Base-by-base conservation (phyloP, 2,113 vertebrate species). In the Ailuropoda melanoleuca region DNA sequence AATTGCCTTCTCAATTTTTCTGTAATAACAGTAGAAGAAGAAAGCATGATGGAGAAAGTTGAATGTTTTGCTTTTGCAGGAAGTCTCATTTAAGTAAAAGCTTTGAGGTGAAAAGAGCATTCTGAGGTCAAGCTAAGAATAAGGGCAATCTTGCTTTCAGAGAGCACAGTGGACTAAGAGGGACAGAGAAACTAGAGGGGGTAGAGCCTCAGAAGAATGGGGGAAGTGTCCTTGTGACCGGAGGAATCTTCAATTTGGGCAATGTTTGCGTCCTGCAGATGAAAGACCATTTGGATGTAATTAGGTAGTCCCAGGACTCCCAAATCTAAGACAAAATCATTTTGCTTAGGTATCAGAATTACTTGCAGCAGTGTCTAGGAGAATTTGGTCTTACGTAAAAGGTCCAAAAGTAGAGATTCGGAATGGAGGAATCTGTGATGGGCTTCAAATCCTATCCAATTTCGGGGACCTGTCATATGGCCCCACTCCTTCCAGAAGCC, bases 271-370 rank as follows among this genome's bases (percentile, higher is more conserved):
- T 29, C 50, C 9, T 77, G 39, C 66, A 31, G 11, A 15, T 70
- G 24, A 92, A 89, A 82, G 62, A 31, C 43, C n/a, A 14, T 15
- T 13, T 56, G 31, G 50, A 39, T 24, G 14, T 37, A 58, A 60
- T 55, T 86, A 95, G 13, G 46, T 56, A 14, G n/a, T 37, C 15
- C 83, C 46, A 74, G 70, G 19, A 7, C 23, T 83, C 31, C 13
- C 46, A 80, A 62, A 72, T 86, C 60, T 70, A 64, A 82, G 8
- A 77, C 11, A 39, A n/a, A 82, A 83, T 50, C 50, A 50, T 6
- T 60, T 94, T 78, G 56, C 75, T 87, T 92, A 58, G 5, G 24
- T 58, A 85, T 75, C n/a, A 60, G 9, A 95, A 93, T 53, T 88
- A 60, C 1, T 17, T 85, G n/a, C 88, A 10, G 4, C 1, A 29